Evolutionary conservation across 2,113 vertebrate species (phyloP).

Genomic region (Zeus faber): DNA sequence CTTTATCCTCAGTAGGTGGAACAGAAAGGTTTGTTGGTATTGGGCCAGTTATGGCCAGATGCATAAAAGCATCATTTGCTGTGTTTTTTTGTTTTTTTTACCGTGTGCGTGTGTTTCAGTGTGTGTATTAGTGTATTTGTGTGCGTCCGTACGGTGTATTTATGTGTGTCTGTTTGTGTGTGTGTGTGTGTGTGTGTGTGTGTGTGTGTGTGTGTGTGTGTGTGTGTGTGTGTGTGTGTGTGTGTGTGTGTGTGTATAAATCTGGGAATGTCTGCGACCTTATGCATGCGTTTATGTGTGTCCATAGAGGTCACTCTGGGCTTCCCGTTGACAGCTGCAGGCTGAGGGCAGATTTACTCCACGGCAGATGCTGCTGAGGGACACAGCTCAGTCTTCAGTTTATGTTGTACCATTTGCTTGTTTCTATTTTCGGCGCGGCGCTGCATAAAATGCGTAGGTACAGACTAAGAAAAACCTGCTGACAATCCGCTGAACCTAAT

Average conservation of each 20-base stretch:
- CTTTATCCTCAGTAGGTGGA: too few relatives aligned
- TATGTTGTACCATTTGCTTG: conserved; percentile 61
- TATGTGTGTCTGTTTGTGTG: conserved; percentile 22
- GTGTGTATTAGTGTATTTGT: conserved; percentile 17
- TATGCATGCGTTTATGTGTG: conserved; percentile 20
- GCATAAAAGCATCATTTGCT: too few relatives aligned
- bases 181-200: conserved; percentile 18
- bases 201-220: conserved; percentile 2
- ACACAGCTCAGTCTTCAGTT: conserved; percentile 57
- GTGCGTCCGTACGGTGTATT: conserved; percentile 26
- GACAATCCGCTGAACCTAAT: conserved; percentile 30
- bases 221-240: conserved; percentile 11
- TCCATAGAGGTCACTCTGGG: conserved; percentile 60
- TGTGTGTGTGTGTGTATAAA: background rate
- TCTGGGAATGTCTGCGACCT: conserved; percentile 23
- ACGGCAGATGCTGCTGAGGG: conserved; percentile 68
- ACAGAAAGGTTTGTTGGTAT: too few relatives aligned
- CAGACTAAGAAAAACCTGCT: conserved; percentile 44
- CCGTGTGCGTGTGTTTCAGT: conserved; percentile 20
- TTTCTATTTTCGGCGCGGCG: conserved; percentile 58
- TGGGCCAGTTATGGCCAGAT: too few relatives aligned
- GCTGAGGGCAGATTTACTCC: conserved; percentile 68
- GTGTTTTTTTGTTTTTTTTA: conserved; percentile 26
- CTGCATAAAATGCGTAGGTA: conserved; percentile 47
- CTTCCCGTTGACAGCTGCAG: conserved; percentile 75